These are phyloP conservation scores for Grapholita molesta DNA, from an alignment of 1,140 invertebrate genomes.

Conservation along the genomic window DNA sequence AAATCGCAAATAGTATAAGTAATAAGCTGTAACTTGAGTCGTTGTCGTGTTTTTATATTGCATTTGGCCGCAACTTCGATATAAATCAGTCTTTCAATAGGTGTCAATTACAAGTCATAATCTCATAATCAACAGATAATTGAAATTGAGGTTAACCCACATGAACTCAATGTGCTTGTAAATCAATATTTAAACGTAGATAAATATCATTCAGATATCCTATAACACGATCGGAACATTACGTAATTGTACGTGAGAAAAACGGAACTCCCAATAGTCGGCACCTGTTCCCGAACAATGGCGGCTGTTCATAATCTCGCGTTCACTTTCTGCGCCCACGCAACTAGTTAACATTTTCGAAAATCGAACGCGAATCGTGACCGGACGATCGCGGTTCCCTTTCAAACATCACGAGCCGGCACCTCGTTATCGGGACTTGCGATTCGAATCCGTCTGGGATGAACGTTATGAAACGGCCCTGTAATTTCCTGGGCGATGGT, in stretches of 20 bases:
- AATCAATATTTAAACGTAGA: background rate
- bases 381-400: constrained; percentile 40
- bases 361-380: constrained; percentile 61
- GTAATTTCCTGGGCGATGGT: background rate
- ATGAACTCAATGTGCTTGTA: background rate
- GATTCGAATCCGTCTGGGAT: background rate
- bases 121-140: too few species aligned
- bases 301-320: constrained; percentile 24
- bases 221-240: background rate
- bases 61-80: background rate
- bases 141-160: background rate
- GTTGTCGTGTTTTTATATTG: background rate
- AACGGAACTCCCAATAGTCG: constrained; percentile 29
- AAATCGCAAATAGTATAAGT: background rate
- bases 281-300: constrained; percentile 50
- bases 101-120: too few species aligned
- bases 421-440: constrained; percentile 12
- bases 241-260: background rate
- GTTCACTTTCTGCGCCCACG: constrained; percentile 50
- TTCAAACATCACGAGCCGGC: constrained; percentile 34
- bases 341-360: constrained; percentile 56
- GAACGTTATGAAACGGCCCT: background rate
- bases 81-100: too few species aligned
- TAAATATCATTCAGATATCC: background rate
- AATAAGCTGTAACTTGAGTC: too few species aligned